Conservation (phyloP, 2,888 invertebrate genomes). For the Catocala fraxini region DNA sequence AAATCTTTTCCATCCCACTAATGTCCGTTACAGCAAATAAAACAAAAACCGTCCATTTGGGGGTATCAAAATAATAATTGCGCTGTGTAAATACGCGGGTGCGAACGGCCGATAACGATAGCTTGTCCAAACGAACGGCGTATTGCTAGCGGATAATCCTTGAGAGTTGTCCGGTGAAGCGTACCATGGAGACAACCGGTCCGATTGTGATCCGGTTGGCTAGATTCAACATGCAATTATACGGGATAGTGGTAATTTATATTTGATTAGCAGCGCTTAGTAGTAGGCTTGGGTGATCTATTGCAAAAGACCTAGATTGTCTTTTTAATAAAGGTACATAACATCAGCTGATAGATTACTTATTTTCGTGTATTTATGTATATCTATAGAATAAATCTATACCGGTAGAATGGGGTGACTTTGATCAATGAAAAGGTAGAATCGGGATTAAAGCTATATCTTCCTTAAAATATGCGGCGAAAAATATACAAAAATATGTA, state of each 20-base stretch:
- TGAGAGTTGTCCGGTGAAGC: constrained; percentile 57
- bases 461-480: too few species aligned
- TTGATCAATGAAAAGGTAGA: too few species aligned
- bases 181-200: constrained; percentile 56
- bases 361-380: too few species aligned
- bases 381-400: too few species aligned
- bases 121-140: constrained; percentile 64
- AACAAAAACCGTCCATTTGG: constrained; percentile 27
- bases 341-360: too few species aligned
- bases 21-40: constrained; percentile 20
- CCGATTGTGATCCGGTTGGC: constrained; percentile 32
- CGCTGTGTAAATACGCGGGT: constrained; percentile 62
- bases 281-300: too few species aligned
- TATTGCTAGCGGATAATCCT: constrained; percentile 71
- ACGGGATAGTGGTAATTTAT: background rate
- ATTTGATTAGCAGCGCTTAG: background rate
- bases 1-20: background rate
- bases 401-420: too few species aligned
- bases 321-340: too few species aligned
- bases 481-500: too few species aligned
- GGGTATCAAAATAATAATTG: constrained; percentile 44
- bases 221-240: constrained; percentile 12
- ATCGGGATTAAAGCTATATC: too few species aligned
- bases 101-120: constrained; percentile 61
- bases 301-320: too few species aligned